Evolutionary conservation across 2,113 vertebrate genomes (phyloP).

Genomic region (Neodontobutis hainanensis): DNA sequence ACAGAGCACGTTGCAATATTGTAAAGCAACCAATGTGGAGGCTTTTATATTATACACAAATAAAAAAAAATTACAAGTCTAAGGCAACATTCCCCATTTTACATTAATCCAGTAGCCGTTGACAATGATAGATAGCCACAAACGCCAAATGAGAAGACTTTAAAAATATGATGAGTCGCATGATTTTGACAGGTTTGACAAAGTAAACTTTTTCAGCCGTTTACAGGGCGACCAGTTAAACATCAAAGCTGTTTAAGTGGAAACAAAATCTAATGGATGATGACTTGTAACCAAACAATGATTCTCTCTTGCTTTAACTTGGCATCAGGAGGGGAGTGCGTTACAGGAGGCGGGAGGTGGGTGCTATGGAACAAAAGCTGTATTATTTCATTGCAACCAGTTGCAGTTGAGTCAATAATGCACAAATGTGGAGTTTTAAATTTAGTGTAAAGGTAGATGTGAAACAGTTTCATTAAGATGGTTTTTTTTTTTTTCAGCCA

Average conservation of each 20-base stretch:
- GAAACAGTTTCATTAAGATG: constrained; percentile 34
- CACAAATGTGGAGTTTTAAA: constrained; percentile 44
- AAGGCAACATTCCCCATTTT: constrained; percentile 76
- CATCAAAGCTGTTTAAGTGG: constrained; percentile 43
- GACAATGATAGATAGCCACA: constrained; percentile 44
- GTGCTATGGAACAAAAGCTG: constrained; percentile 40
- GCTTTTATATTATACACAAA: constrained; percentile 55
- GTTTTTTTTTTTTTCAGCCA: constrained; percentile 38
- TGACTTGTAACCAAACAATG: constrained; percentile 36
- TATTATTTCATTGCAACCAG: constrained; percentile 68
- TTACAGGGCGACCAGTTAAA: constrained; percentile 65
- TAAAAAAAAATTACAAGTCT: constrained; percentile 70
- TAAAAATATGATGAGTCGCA: constrained; percentile 4
- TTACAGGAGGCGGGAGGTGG: constrained; percentile 9
- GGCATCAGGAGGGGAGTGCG: constrained; percentile 16
- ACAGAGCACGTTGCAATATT: constrained; percentile 63
- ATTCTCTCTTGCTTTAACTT: constrained; percentile 49
- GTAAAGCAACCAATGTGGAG: constrained; percentile 65
- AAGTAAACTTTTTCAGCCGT: constrained; percentile 55
- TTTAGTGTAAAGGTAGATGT: constrained; percentile 30
- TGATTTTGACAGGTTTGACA: constrained; percentile 6
- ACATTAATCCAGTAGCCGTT: constrained; percentile 64
- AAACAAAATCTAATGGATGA: constrained; percentile 33
- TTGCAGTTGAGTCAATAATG: constrained; percentile 67
- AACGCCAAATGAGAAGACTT: constrained; percentile 39